phyloP scores from a whole-genome alignment of 2,888 invertebrate genomes.

The Plutella xylostella region DNA sequence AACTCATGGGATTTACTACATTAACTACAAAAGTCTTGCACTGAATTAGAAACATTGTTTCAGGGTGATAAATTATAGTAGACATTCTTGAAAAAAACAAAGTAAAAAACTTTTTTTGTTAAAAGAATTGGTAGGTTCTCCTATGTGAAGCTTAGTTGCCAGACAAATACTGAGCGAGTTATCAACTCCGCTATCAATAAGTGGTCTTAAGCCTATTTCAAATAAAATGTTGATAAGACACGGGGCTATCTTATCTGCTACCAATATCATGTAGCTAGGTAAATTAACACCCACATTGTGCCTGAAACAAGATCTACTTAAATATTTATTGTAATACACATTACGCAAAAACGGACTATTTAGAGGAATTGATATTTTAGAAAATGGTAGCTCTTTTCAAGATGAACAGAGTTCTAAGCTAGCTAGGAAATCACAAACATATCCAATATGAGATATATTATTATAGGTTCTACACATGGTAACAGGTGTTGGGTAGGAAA shows the following conservation, averaged over 20 bases:
- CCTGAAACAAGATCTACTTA: no score
- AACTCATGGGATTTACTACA: conserved; percentile 32
- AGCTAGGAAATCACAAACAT: no score
- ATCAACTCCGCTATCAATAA: conserved; percentile 55
- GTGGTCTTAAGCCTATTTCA: conserved; percentile 35
- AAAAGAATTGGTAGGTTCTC: neutral
- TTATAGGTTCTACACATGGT: no score
- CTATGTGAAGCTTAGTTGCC: conserved; percentile 28
- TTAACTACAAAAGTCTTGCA: conserved; percentile 48
- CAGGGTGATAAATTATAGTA: conserved; percentile 36
- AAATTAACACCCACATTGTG: no score
- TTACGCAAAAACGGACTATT: no score
- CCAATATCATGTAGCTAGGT: conserved; percentile 1
- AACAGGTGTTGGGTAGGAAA: no score
- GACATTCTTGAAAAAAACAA: conserved; percentile 39
- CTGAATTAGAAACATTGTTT: conserved; percentile 46
- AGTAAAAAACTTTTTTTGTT: conserved; percentile 15
- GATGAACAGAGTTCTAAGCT: no score
- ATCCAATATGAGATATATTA: no score
- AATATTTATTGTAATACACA: no score
- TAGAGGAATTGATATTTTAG: no score
- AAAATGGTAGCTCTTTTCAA: no score
- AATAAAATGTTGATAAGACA: conserved; percentile 6
- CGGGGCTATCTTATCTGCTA: conserved; percentile 11
- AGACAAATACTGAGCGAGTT: conserved; percentile 39